Evolutionary conservation across 2,888 invertebrate species (phyloP).

Genomic region (Stegana nigrithorax): DNA sequence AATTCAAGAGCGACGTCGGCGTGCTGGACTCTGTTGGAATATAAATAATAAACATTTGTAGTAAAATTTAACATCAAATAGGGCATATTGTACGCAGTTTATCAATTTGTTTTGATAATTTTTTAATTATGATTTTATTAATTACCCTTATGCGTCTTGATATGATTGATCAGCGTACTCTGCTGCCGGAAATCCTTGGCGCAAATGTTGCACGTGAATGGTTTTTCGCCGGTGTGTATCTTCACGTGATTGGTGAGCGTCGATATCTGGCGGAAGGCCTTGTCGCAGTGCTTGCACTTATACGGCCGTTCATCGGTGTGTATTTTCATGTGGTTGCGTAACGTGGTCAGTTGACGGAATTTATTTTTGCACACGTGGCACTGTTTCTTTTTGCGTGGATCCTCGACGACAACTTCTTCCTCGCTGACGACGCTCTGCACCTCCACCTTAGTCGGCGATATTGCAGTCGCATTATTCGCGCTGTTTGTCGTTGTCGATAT

Average conservation of each 20-base stretch:
- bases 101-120: too few species aligned
- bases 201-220: slow-evolving; percentile 64
- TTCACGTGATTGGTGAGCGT: slow-evolving; percentile 63
- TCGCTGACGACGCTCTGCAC: slow-evolving; percentile 58
- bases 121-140: slow-evolving; percentile 23
- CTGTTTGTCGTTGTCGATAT: slow-evolving; percentile 60
- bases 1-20: slow-evolving; percentile 58
- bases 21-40: slow-evolving; percentile 56
- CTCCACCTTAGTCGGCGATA: slow-evolving; percentile 62
- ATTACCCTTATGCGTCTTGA: slow-evolving; percentile 66
- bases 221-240: slow-evolving; percentile 63
- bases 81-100: not conserved
- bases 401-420: slow-evolving; percentile 58
- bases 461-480: slow-evolving; percentile 57
- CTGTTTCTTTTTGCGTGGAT: slow-evolving; percentile 64
- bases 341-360: slow-evolving; percentile 62
- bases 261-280: slow-evolving; percentile 64
- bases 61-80: slow-evolving; percentile 3
- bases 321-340: slow-evolving; percentile 65
- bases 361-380: slow-evolving; percentile 66
- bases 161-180: slow-evolving; percentile 64
- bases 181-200: slow-evolving; percentile 64
- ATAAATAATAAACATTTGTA: slow-evolving; percentile 17
- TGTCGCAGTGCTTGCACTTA: slow-evolving; percentile 64
- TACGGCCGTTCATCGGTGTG: slow-evolving; percentile 64